A percentile compares a stretch with the other conserved stretches of the same genome.
Conservation (phyloP, 1,140 invertebrate genomes). For the Pogonomyrmex barbatus region DNA sequence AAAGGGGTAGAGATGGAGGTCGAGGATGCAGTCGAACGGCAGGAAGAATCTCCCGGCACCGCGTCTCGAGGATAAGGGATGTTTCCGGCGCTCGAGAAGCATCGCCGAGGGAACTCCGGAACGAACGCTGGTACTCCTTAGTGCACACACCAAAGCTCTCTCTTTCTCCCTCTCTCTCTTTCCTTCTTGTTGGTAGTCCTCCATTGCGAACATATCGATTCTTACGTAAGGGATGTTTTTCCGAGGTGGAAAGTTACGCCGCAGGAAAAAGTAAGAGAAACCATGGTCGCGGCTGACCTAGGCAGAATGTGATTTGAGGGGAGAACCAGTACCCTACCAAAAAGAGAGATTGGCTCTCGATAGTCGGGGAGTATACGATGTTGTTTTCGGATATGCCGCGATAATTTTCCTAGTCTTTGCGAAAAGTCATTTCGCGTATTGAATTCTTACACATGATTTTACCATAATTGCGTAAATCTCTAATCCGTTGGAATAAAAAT, state of each 20-base stretch:
- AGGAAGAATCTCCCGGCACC: slow-evolving; percentile 71
- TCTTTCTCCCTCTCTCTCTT: slow-evolving; percentile 42
- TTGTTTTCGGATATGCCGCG: slow-evolving; percentile 31
- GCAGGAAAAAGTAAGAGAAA: slow-evolving; percentile 47
- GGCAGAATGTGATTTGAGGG: slow-evolving; percentile 67
- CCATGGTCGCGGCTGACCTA: slow-evolving; percentile 70
- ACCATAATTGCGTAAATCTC: neutral
- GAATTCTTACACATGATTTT: slow-evolving; percentile 1
- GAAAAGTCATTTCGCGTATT: slow-evolving; percentile 8
- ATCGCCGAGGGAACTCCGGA: slow-evolving; percentile 71
- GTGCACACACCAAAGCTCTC: slow-evolving; percentile 26
- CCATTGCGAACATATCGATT: slow-evolving; percentile 73
- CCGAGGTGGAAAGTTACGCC: slow-evolving; percentile 69
- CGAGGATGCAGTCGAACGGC: slow-evolving; percentile 70
- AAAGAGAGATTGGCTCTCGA: neutral
- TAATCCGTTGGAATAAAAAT: neutral
- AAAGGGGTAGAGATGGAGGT: slow-evolving; percentile 60
- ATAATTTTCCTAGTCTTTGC: slow-evolving; percentile 12
- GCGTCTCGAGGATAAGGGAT: slow-evolving; percentile 75
- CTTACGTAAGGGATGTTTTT: slow-evolving; percentile 78
- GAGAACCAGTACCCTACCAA: slow-evolving; percentile 10
- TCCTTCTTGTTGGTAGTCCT: slow-evolving; percentile 56
- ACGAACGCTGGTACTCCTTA: slow-evolving; percentile 60
- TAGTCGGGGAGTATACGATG: neutral
- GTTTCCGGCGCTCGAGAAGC: slow-evolving; percentile 73